phyloP scores from a whole-genome alignment of 2,888 invertebrate genomes.

The Diplazon laetatorius region DNA sequence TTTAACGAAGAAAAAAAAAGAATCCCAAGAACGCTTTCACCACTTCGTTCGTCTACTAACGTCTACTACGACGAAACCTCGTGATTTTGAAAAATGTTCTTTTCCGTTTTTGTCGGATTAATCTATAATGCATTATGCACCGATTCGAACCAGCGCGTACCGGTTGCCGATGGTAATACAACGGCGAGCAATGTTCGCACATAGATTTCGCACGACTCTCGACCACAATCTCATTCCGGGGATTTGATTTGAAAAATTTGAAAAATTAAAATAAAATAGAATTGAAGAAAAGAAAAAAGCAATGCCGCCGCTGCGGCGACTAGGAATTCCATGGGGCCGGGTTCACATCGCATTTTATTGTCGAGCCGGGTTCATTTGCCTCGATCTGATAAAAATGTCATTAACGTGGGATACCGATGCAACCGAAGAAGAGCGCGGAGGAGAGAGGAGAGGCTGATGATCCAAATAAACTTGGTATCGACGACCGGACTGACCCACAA shows the following conservation, averaged over 20 bases:
- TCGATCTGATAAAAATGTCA: constrained; percentile 27
- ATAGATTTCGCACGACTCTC: not conserved
- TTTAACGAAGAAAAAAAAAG: too few relatives aligned
- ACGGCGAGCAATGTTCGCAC: not conserved
- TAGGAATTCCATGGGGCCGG: too few relatives aligned
- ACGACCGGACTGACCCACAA: constrained; percentile 48
- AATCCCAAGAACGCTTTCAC: constrained; percentile 4
- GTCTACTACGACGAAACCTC: not conserved
- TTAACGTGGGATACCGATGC: not conserved
- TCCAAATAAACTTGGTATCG: constrained; percentile 25
- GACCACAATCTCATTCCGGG: too few relatives aligned
- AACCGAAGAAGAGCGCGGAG: not conserved
- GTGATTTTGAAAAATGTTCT: not conserved
- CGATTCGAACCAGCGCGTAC: not conserved
- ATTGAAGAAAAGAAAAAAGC: too few relatives aligned
- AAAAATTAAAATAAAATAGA: too few relatives aligned
- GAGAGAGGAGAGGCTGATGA: constrained; percentile 20
- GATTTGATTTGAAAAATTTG: too few relatives aligned
- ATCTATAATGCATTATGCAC: constrained; percentile 7
- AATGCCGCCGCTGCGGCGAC: too few relatives aligned
- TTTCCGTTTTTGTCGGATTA: constrained; percentile 1
- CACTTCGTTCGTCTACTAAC: not conserved
- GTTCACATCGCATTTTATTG: not conserved
- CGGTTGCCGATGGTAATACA: not conserved
- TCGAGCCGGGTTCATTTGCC: not conserved